These are phyloP conservation scores for Penaeus chinensis DNA, from an alignment of 1,140 invertebrate species.

Conservation along the genomic window DNA sequence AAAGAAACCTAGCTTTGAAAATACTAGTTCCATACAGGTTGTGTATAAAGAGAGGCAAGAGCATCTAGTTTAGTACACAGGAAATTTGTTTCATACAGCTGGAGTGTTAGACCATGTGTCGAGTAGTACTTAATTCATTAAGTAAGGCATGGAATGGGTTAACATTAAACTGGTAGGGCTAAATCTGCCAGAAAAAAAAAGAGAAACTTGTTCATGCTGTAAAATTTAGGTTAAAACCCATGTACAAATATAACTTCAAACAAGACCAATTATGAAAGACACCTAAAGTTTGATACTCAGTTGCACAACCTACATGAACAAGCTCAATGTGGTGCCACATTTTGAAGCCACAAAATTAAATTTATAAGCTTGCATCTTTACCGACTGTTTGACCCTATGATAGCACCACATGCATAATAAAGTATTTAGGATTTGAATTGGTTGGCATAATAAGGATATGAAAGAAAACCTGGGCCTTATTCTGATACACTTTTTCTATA, in stretches of 20 bases:
- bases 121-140: neutral
- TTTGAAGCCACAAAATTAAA: conserved; percentile 4
- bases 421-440: conserved; percentile 11
- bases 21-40: neutral
- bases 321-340: conserved; percentile 21
- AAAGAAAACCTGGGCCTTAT: neutral
- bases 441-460: neutral
- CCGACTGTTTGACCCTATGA: neutral
- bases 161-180: conserved; percentile 15
- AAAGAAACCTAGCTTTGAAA: neutral
- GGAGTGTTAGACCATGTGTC: conserved; percentile 1
- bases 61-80: too few relatives aligned
- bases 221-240: neutral
- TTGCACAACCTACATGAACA: conserved; percentile 12
- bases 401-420: conserved; percentile 16
- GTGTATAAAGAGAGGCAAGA: too few relatives aligned
- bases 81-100: conserved; percentile 9
- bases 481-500: conserved; percentile 13
- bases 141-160: conserved; percentile 20
- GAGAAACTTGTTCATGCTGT: conserved; percentile 27
- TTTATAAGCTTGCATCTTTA: conserved; percentile 6
- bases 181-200: conserved; percentile 14
- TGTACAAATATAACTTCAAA: too few relatives aligned
- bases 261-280: too few relatives aligned
- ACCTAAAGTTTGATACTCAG: too few relatives aligned